A percentile compares a stretch with the other conserved stretches of the same genome.
phyloP scores from a whole-genome alignment of 2,888 invertebrate genomes.

The Callyntrura sp. region DNA sequence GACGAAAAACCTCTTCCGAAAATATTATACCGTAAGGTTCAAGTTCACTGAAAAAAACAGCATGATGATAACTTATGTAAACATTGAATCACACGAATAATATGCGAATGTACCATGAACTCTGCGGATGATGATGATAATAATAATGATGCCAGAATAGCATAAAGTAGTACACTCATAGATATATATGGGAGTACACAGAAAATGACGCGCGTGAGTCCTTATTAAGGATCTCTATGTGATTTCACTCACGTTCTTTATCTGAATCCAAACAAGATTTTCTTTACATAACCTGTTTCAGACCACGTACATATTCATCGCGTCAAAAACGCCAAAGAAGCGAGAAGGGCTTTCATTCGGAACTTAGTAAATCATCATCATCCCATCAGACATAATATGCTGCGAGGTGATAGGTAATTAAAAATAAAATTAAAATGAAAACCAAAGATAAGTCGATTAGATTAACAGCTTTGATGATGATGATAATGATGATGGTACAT shows the following conservation, averaged over 20 bases:
- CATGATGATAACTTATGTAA: neutral
- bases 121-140: too few relatives aligned
- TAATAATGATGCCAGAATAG: constrained; percentile 17
- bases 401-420: neutral
- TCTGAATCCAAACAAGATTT: constrained; percentile 42
- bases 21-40: constrained; percentile 59
- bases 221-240: constrained; percentile 3
- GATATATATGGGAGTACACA: neutral
- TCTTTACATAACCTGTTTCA: constrained; percentile 68
- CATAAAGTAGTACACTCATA: neutral
- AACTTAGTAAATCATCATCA: neutral
- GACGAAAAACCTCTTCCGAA: constrained; percentile 40
- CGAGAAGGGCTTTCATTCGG: neutral
- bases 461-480: neutral
- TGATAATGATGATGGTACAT: too few relatives aligned
- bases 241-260: constrained; percentile 56
- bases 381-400: neutral
- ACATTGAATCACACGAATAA: constrained; percentile 19
- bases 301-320: neutral
- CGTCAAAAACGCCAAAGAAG: neutral
- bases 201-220: constrained; percentile 28
- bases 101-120: constrained; percentile 37
- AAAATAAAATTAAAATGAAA: neutral
- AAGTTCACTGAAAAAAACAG: constrained; percentile 74
- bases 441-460: neutral